A percentile compares a stretch with the other conserved stretches of the same genome.
phyloP scores from a whole-genome alignment of 2,113 vertebrate species.

The Ameiurus melas region DNA sequence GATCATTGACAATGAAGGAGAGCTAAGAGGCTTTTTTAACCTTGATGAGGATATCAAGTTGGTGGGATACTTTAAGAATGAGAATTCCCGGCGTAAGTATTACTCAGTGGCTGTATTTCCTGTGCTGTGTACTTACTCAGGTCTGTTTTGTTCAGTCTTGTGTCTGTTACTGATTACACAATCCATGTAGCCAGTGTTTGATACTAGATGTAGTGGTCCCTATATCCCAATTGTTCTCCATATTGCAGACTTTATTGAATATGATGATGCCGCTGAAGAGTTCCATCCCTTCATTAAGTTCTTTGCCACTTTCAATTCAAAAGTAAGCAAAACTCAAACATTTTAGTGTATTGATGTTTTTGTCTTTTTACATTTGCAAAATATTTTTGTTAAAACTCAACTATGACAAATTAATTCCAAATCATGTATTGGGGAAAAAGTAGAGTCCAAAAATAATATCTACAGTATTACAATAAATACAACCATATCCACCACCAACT shows the following conservation, averaged over 20 bases:
- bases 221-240: neutral
- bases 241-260: conserved; percentile 84
- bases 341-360: neutral
- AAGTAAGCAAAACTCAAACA: conserved; percentile 67
- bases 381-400: neutral
- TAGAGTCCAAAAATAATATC: neutral
- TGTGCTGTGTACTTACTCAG: neutral
- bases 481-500: neutral
- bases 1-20: conserved; percentile 82
- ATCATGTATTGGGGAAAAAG: neutral
- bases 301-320: conserved; percentile 87
- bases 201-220: neutral
- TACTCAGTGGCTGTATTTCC: neutral
- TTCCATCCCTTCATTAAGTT: conserved; percentile 92
- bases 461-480: neutral
- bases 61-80: conserved; percentile 87
- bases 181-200: neutral
- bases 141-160: neutral
- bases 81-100: conserved; percentile 82
- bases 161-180: neutral
- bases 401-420: neutral
- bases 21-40: conserved; percentile 85
- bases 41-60: conserved; percentile 87
- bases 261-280: conserved; percentile 83
- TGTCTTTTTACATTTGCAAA: neutral